A percentile compares a stretch with the other conserved stretches of the same genome.
Conservation (phyloP, 2,113 vertebrate genomes). For the Picathartes gymnocephalus region DNA sequence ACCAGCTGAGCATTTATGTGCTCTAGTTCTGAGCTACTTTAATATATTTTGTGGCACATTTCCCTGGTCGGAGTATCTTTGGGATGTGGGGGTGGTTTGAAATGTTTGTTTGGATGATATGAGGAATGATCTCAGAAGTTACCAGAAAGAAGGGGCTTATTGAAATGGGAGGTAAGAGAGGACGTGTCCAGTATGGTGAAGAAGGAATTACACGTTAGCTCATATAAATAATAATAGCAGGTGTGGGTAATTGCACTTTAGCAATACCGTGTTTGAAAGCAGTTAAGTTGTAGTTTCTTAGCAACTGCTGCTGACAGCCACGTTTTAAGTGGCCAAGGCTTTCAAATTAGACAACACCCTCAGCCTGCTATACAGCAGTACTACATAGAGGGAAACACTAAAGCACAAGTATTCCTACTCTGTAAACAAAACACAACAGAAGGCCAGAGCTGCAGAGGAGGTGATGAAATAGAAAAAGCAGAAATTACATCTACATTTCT, state of each 20-base stretch:
- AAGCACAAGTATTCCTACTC: not conserved
- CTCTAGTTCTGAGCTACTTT: not conserved
- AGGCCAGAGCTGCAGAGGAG: not conserved
- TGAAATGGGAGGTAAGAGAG: not conserved
- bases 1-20: not conserved
- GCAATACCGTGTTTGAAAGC: not conserved
- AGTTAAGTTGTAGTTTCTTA: constrained; percentile 51
- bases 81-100: not conserved
- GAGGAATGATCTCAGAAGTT: not conserved
- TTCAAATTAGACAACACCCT: not conserved
- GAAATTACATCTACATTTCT: not conserved
- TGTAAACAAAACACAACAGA: not conserved
- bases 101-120: not conserved
- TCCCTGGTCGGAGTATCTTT: not conserved
- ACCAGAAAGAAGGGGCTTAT: not conserved
- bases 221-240: constrained; percentile 55
- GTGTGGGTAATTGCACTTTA: constrained; percentile 39
- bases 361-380: not conserved
- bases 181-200: constrained; percentile 26
- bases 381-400: not conserved
- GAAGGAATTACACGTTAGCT: constrained; percentile 28
- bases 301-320: constrained; percentile 39
- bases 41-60: not conserved
- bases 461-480: not conserved
- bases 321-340: not conserved